Percentiles rank a stretch among this genome's conserved stretches.
Evolutionary conservation across 1,140 invertebrate species (phyloP).

Genomic region (Drosophila baimaii): DNA sequence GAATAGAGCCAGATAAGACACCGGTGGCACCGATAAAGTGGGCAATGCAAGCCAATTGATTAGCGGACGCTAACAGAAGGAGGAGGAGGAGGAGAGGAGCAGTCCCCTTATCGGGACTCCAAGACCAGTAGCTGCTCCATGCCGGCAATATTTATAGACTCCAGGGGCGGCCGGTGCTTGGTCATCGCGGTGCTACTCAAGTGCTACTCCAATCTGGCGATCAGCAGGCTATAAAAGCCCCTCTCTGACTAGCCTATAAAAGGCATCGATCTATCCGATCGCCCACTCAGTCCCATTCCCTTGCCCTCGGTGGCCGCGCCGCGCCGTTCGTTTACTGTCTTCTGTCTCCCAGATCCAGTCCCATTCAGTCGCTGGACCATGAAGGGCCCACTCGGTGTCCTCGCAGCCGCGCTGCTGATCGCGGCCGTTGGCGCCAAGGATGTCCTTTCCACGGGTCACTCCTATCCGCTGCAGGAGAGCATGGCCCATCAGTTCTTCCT

Average conservation of each 20-base stretch:
- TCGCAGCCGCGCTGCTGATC: constrained; percentile 37
- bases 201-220: constrained; percentile 29
- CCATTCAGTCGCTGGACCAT: constrained; percentile 14
- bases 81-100: neutral
- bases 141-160: constrained; percentile 66
- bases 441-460: constrained; percentile 54
- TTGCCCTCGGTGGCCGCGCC: constrained; percentile 23
- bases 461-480: constrained; percentile 42
- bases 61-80: constrained; percentile 34
- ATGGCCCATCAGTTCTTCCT: constrained; percentile 65
- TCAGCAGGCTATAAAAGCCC: constrained; percentile 7
- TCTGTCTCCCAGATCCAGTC: neutral
- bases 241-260: constrained; percentile 57
- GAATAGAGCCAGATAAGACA: constrained; percentile 50
- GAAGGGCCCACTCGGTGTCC: constrained; percentile 44
- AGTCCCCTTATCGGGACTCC: constrained; percentile 25
- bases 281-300: constrained; percentile 43
- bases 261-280: constrained; percentile 37
- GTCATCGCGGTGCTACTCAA: constrained; percentile 52
- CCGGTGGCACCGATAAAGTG: constrained; percentile 11
- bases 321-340: neutral
- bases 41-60: constrained; percentile 46
- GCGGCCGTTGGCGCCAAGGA: constrained; percentile 34
- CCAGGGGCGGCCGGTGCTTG: constrained; percentile 50
- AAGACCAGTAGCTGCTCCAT: constrained; percentile 18